Conservation (phyloP, 2,797 vertebrate species). For the Microctenopoma stevenorrisi region DNA sequence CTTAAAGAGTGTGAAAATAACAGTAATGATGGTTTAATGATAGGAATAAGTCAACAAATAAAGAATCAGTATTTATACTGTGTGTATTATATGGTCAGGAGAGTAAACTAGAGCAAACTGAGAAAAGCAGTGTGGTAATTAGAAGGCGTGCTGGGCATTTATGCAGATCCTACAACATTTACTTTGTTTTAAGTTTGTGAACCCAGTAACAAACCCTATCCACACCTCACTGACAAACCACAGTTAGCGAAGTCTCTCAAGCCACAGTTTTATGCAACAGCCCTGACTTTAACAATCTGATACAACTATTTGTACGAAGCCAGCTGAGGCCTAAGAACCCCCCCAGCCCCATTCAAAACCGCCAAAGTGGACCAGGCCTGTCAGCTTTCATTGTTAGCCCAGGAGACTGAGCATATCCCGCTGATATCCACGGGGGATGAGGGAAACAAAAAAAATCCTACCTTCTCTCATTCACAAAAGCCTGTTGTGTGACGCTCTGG, state of each 20-base stretch:
- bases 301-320: slow-evolving; percentile 33
- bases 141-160: too few species aligned
- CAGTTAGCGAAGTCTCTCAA: neutral
- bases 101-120: too few species aligned
- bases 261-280: slow-evolving; percentile 3
- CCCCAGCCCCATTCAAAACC: slow-evolving; percentile 54
- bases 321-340: slow-evolving; percentile 29
- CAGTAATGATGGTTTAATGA: too few species aligned
- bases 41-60: neutral
- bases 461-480: slow-evolving; percentile 80
- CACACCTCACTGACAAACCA: neutral
- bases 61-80: neutral
- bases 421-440: slow-evolving; percentile 35
- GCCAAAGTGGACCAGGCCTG: slow-evolving; percentile 69
- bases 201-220: neutral
- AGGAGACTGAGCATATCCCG: slow-evolving; percentile 43
- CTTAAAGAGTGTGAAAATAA: too few species aligned
- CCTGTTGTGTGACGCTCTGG: slow-evolving; percentile 17
- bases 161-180: neutral
- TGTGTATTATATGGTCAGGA: neutral
- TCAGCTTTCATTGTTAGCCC: slow-evolving; percentile 76
- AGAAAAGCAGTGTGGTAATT: too few species aligned
- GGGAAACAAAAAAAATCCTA: slow-evolving; percentile 68
- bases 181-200: too few species aligned
- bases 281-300: slow-evolving; percentile 8